Conservation (phyloP, 2,888 invertebrate genomes). For the Microchrysa polita region DNA sequence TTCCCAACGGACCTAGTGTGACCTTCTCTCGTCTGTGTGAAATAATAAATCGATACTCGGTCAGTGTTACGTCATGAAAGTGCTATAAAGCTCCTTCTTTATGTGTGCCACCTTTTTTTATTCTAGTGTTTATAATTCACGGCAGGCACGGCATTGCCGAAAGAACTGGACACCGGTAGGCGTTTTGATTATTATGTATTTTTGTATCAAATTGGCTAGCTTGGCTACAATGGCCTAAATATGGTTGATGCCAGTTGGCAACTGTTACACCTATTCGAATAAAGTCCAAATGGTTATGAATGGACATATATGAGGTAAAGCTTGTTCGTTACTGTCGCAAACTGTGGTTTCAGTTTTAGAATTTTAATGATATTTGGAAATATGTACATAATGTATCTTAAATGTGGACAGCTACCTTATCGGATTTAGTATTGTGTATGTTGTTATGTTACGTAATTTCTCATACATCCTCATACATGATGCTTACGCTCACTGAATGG, state of each 20-base stretch:
- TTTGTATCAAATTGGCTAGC: too few species aligned
- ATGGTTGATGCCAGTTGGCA: slow-evolving; percentile 25
- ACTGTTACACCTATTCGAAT: too few species aligned
- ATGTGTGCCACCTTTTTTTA: slow-evolving; percentile 17
- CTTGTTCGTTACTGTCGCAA: not conserved
- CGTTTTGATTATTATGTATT: slow-evolving; percentile 3
- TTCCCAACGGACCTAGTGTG: not conserved
- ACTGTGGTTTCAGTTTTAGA: not conserved
- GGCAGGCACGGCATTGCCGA: not conserved
- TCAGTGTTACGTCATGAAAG: slow-evolving; percentile 29
- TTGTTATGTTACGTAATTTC: too few species aligned
- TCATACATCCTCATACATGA: too few species aligned
- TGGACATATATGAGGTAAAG: too few species aligned
- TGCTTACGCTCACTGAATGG: too few species aligned
- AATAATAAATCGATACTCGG: slow-evolving; percentile 35
- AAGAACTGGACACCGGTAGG: slow-evolving; percentile 13
- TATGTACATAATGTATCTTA: not conserved
- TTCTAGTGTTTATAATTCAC: slow-evolving; percentile 13
- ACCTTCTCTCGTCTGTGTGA: slow-evolving; percentile 7
- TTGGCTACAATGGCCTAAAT: slow-evolving; percentile 16
- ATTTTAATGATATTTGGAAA: not conserved
- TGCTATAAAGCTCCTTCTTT: slow-evolving; percentile 2
- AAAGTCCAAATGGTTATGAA: slow-evolving; percentile 19
- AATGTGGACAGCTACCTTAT: not conserved
- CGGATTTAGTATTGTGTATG: not conserved